Evolutionary conservation across 2,797 vertebrate genomes (phyloP), one percentile per base, ranked within the genome.

Genomic region (Chiloscyllium punctatum): DNA sequence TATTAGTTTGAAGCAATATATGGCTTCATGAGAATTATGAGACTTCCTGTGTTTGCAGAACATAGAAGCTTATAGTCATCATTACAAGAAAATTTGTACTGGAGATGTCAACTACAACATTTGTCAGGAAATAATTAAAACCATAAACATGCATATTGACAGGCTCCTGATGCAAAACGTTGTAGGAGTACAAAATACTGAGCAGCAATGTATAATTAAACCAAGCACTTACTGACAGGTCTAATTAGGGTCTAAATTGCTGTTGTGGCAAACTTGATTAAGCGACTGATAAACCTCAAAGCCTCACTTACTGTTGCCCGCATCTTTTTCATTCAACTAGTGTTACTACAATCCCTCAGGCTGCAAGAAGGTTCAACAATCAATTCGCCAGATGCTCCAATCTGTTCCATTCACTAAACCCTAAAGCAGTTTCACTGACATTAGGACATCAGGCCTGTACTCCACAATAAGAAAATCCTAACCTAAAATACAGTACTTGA

Each of bases 221-320:
- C 9, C 69, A 69, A 42, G 68, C 68, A 72, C 15, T 94, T 3
- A 72, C 94, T 96, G 91, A 48, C 48, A 96, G 72, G 18, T 96
- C 51, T 87, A 94, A 96, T 96, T 95, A 72, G 96, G 96, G 96
- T 96, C 95, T 68, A 96, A 96, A 96, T 97, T 96, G 96, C 95
- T 77, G 95, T 96, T 96, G 96, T 95, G 96, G 96, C 96, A 96
- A 96, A 96, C 96, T 95, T 96, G 95, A 0, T 27, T 97, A 96
- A 62, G 92, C 96, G 95, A 96, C 96, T 96, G 94, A 97, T 97
- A 97, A 97, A 95, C 96, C 96, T 96, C 92, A 96, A 91, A 96
- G 96, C 97, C 96, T 86, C 97, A 99, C 98, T 99, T 98, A 99
- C 98, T 98, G 98, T 98, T 97, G 98, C 98, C 98, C 98, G 98